These are phyloP conservation scores for Bombus consobrinus DNA, from an alignment of 1,140 invertebrate genomes.

Conservation along the genomic window DNA sequence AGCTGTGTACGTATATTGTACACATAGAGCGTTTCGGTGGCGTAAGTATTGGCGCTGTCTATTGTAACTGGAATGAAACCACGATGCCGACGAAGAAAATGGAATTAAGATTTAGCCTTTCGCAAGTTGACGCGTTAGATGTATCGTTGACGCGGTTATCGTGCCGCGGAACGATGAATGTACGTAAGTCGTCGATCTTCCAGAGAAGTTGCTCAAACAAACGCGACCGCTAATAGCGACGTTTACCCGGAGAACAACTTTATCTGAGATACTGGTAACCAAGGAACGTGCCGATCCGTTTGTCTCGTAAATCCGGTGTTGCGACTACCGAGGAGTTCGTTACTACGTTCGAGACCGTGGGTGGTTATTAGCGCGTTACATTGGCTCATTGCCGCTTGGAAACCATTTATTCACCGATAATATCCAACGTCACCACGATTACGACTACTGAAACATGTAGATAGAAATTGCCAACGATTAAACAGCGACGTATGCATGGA, in stretches of 20 bases:
- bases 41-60: not conserved
- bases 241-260: not conserved
- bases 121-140: not conserved
- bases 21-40: not conserved
- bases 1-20: not conserved
- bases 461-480: conserved; percentile 22
- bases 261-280: conserved; percentile 16
- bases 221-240: not conserved
- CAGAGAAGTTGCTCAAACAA: not conserved
- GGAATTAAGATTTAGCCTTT: conserved; percentile 10
- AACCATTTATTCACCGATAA: not conserved
- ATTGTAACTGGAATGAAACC: not conserved
- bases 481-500: not conserved
- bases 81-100: not conserved
- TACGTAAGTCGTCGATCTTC: not conserved
- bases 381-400: conserved; percentile 30
- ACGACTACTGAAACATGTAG: not conserved
- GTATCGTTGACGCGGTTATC: not conserved
- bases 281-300: conserved; percentile 9
- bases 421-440: conserved; percentile 18
- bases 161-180: not conserved
- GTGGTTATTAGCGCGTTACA: conserved; percentile 47
- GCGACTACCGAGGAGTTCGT: conserved; percentile 36
- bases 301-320: conserved; percentile 38
- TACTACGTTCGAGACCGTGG: conserved; percentile 50